Percentiles rank a stretch among this genome's conserved stretches.
Evolutionary conservation across 2,888 invertebrate genomes (phyloP).

Genomic region (Chaetogeoica ovagalla): DNA sequence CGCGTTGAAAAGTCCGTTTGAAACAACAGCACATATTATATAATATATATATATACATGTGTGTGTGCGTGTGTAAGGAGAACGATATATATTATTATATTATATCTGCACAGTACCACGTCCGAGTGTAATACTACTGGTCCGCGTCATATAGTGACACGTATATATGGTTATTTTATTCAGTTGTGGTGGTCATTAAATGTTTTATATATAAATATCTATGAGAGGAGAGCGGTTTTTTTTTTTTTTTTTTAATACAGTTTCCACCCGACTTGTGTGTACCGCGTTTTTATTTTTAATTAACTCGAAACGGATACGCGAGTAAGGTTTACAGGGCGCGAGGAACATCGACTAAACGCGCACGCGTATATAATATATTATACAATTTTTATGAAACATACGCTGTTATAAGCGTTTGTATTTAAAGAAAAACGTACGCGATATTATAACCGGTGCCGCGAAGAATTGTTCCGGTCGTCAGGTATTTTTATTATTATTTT

Average conservation of each 20-base stretch:
- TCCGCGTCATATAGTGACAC: slow-evolving; percentile 13
- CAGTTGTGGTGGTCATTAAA: slow-evolving; percentile 40
- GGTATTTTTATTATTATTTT: slow-evolving; percentile 12
- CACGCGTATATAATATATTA: too few species aligned
- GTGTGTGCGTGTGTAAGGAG: too few species aligned
- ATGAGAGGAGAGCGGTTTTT: slow-evolving; percentile 1
- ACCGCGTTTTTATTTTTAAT: slow-evolving; percentile 27
- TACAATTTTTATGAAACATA: too few species aligned
- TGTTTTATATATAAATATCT: slow-evolving; percentile 23
- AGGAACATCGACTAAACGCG: neutral
- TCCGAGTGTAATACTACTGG: slow-evolving; percentile 5
- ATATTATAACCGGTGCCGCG: neutral
- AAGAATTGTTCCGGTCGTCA: slow-evolving; percentile 46
- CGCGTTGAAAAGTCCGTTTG: slow-evolving; percentile 8
- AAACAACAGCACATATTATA: neutral
- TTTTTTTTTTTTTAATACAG: neutral
- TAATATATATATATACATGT: neutral
- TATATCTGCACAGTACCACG: too few species aligned
- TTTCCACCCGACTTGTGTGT: neutral
- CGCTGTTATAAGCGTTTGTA: neutral
- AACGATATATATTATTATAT: too few species aligned
- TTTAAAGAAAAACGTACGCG: neutral
- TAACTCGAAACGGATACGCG: slow-evolving; percentile 47
- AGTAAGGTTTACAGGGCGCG: neutral
- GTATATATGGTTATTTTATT: slow-evolving; percentile 45